Evolutionary conservation across 1,140 invertebrate genomes (phyloP).

Genomic region (Gonatopus flavifemur): DNA sequence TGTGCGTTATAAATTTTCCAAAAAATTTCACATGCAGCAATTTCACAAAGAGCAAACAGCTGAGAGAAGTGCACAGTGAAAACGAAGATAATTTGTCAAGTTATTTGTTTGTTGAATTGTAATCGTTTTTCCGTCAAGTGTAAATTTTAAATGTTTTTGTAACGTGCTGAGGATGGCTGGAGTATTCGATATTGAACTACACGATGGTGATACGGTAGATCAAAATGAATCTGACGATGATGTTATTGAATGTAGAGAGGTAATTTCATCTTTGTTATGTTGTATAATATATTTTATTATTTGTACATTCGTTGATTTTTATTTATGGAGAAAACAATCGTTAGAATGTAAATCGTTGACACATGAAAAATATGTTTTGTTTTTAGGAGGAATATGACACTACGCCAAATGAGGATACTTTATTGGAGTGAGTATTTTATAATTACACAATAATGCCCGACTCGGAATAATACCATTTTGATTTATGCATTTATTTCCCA

Average conservation of each 20-base stretch:
- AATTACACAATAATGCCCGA: neutral
- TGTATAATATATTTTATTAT: neutral
- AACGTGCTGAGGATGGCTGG: slow-evolving; percentile 67
- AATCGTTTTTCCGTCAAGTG: slow-evolving; percentile 6
- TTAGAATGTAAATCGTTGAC: neutral
- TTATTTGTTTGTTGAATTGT: slow-evolving; percentile 12
- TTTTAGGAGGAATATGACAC: slow-evolving; percentile 77
- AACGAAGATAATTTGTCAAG: too few relatives aligned
- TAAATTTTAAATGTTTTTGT: slow-evolving; percentile 39
- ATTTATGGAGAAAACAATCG: too few relatives aligned
- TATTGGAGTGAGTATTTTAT: slow-evolving; percentile 72
- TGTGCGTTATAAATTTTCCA: too few relatives aligned
- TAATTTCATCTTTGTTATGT: slow-evolving; percentile 46
- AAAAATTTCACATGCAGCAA: too few relatives aligned
- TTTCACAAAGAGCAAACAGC: too few relatives aligned
- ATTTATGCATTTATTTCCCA: too few relatives aligned
- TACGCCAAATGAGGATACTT: slow-evolving; percentile 72
- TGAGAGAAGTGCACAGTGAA: too few relatives aligned
- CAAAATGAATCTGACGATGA: slow-evolving; percentile 81
- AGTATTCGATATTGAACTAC: slow-evolving; percentile 88
- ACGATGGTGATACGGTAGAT: slow-evolving; percentile 67
- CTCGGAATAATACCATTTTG: neutral
- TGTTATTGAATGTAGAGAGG: slow-evolving; percentile 80
- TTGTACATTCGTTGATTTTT: neutral
- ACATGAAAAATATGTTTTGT: slow-evolving; percentile 22